A percentile compares a stretch with the other conserved stretches of the same genome.
These are phyloP conservation scores for Azorinus chamasolen DNA, from an alignment of 2,888 invertebrate species.

Conservation along the genomic window DNA sequence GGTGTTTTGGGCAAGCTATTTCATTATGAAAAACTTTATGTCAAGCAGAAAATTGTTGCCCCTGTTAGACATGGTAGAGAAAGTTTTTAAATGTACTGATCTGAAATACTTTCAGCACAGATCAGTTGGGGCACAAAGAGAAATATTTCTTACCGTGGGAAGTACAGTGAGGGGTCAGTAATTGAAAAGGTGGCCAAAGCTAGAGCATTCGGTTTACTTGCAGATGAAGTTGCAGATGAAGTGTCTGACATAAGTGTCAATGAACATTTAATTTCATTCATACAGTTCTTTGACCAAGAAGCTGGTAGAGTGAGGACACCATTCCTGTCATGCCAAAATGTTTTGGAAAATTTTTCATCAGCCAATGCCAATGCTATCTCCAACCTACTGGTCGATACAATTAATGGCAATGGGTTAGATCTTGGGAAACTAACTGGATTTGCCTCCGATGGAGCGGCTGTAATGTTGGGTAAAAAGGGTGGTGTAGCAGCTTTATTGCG, in stretches of 20 bases:
- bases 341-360: conserved; percentile 14
- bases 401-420: conserved; percentile 13
- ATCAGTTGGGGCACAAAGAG: conserved; percentile 23
- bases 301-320: conserved; percentile 16
- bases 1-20: conserved; percentile 31
- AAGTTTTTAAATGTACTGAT: conserved; percentile 16
- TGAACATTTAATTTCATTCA: conserved; percentile 40
- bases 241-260: conserved; percentile 41
- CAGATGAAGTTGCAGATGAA: conserved; percentile 46
- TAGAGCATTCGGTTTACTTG: conserved; percentile 25
- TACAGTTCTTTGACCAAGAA: conserved; percentile 26
- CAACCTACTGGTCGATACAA: not conserved
- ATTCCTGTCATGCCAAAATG: conserved; percentile 36
- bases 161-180: conserved; percentile 11
- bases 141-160: conserved; percentile 32
- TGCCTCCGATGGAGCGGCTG: conserved; percentile 48
- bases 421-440: conserved; percentile 29
- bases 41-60: conserved; percentile 20
- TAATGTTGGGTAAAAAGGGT: conserved; percentile 46
- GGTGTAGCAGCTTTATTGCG: conserved; percentile 49
- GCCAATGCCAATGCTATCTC: conserved; percentile 43
- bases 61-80: conserved; percentile 30
- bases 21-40: conserved; percentile 43
- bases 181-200: conserved; percentile 18
- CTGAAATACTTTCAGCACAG: conserved; percentile 44